phyloP scores from a whole-genome alignment of 1,140 invertebrate genomes.

The Bombyx mandarina region DNA sequence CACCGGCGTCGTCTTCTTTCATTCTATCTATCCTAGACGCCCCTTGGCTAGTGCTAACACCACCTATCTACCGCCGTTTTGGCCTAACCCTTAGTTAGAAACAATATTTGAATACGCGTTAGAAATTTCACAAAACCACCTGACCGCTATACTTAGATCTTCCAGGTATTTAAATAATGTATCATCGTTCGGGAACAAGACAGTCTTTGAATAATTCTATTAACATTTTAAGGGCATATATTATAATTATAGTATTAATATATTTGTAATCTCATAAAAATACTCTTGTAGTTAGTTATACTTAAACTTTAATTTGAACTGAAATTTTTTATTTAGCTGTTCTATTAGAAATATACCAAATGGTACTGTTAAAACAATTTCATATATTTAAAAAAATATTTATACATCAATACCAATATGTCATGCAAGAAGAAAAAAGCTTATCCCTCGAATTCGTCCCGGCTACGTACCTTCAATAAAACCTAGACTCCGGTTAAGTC shows the following conservation, averaged over 20 bases:
- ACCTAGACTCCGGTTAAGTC: conserved; percentile 5
- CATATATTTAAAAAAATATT: too few relatives aligned
- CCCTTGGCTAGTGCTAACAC: conserved; percentile 57
- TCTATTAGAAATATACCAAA: too few relatives aligned
- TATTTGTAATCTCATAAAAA: too few relatives aligned
- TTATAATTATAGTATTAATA: too few relatives aligned
- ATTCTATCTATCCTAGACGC: conserved; percentile 46
- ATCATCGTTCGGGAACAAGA: not conserved
- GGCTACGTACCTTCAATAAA: not conserved
- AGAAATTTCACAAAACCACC: conserved; percentile 7
- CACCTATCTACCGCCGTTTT: conserved; percentile 51
- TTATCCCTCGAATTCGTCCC: not conserved
- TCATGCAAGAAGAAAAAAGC: too few relatives aligned
- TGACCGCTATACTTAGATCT: not conserved
- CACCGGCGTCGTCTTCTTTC: conserved; percentile 24
- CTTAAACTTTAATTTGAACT: too few relatives aligned
- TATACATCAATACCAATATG: too few relatives aligned
- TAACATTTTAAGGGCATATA: too few relatives aligned
- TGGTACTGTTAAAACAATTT: too few relatives aligned
- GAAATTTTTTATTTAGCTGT: too few relatives aligned
- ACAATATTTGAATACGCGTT: conserved; percentile 35
- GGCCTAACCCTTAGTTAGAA: conserved; percentile 36
- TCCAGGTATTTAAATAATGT: not conserved
- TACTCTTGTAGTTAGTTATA: too few relatives aligned
- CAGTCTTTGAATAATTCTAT: too few relatives aligned